phyloP scores from a whole-genome alignment of 1,140 invertebrate species.

The Bathynomus jamesi region DNA sequence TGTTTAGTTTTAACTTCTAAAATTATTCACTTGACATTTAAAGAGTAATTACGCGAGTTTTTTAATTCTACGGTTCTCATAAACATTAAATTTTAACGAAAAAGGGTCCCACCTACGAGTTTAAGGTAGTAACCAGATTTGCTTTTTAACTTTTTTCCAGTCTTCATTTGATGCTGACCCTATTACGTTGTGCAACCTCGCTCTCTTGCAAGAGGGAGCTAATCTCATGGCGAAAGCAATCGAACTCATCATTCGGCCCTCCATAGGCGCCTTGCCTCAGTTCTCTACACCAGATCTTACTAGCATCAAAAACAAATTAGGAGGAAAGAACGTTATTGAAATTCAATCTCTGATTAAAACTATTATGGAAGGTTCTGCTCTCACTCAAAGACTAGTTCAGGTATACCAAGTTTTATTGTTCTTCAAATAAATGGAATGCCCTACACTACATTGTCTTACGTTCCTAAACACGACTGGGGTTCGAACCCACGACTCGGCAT shows the following conservation, averaged over 20 bases:
- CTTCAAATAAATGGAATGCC: no score
- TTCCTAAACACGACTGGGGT: no score
- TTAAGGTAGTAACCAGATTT: no score
- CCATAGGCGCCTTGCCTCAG: slow-evolving; percentile 43
- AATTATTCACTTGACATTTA: no score
- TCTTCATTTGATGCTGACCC: slow-evolving; percentile 89
- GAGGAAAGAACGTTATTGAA: slow-evolving; percentile 30
- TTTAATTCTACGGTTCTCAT: no score
- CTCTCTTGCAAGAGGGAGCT: slow-evolving; percentile 66
- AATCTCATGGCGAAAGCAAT: slow-evolving; percentile 64
- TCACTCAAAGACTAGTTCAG: slow-evolving; percentile 23
- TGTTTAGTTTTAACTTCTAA: no score
- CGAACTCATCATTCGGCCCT: slow-evolving; percentile 54
- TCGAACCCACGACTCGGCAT: no score
- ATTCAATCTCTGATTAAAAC: slow-evolving; percentile 39
- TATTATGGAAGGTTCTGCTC: slow-evolving; percentile 22
- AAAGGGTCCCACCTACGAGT: no score
- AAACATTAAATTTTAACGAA: no score
- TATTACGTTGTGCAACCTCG: slow-evolving; percentile 68
- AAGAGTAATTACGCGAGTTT: no score
- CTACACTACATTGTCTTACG: no score
- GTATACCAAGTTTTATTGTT: slow-evolving; percentile 6
- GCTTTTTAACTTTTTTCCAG: no score
- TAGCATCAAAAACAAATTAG: slow-evolving; percentile 30
- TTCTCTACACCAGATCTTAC: slow-evolving; percentile 47